Percentiles rank a stretch among this genome's conserved stretches.
phyloP scores from a whole-genome alignment of 2,797 vertebrate genomes.

The Peromyscus attwateri region DNA sequence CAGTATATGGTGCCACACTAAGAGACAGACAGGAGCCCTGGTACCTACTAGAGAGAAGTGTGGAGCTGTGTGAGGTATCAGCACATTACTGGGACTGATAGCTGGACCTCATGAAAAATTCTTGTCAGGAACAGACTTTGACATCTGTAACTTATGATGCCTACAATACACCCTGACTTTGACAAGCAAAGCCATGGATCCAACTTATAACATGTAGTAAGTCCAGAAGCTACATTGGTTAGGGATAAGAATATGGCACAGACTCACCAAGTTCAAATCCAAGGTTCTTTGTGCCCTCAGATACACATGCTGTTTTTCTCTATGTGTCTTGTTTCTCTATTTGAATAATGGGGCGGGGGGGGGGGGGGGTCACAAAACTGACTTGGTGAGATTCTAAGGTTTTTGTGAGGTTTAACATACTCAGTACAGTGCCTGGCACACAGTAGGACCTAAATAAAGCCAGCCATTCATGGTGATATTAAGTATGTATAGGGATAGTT shows the following conservation, averaged over 20 bases:
- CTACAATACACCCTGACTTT: not conserved
- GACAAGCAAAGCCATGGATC: not conserved
- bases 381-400: not conserved
- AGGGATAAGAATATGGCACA: not conserved
- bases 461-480: not conserved
- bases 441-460: not conserved
- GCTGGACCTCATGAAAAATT: not conserved
- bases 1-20: too few species aligned
- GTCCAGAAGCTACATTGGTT: too few species aligned
- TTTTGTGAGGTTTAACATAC: not conserved
- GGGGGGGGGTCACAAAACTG: not conserved
- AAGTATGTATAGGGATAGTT: not conserved
- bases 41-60: not conserved
- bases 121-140: not conserved
- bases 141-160: not conserved
- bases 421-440: not conserved
- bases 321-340: not conserved
- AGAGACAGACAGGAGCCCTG: not conserved
- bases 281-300: conserved; percentile 3
- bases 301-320: not conserved
- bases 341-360: not conserved
- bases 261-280: not conserved
- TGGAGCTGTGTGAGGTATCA: not conserved
- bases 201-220: not conserved
- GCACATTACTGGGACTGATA: not conserved